These are phyloP conservation scores for Sebastes itinus DNA, from an alignment of 2,797 vertebrate species.

Conservation along the genomic window DNA sequence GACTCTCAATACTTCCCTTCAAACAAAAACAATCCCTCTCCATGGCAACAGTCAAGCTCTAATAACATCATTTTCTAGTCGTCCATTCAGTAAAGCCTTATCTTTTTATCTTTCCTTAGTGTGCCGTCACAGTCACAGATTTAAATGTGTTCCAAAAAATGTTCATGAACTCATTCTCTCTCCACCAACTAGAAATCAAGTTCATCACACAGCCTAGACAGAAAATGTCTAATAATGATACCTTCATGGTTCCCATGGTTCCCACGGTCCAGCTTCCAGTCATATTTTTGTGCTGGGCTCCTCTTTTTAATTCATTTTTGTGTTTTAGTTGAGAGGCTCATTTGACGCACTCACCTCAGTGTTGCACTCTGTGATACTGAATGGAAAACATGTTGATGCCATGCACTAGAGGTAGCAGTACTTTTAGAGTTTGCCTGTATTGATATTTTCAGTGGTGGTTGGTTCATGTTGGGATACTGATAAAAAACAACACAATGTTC, in stretches of 20 bases:
- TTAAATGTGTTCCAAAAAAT: not conserved
- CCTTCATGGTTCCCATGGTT: not conserved
- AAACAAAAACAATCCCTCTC: constrained; percentile 5
- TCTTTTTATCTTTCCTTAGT: not conserved
- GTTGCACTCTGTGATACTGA: not conserved
- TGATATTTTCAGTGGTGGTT: not conserved
- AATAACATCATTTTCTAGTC: not conserved
- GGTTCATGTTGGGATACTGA: not conserved
- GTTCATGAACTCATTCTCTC: not conserved
- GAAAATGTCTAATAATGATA: not conserved
- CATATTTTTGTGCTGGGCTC: not conserved
- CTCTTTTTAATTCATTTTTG: not conserved
- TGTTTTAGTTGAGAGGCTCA: not conserved
- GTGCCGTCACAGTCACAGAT: not conserved
- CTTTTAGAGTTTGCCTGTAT: not conserved
- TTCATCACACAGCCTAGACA: not conserved
- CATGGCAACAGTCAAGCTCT: constrained; percentile 34
- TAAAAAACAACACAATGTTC: not conserved
- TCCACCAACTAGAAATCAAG: not conserved
- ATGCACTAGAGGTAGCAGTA: not conserved
- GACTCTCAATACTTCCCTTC: not conserved
- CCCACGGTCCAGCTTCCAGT: not conserved
- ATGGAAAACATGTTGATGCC: not conserved
- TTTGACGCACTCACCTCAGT: not conserved
- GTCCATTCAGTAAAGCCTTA: not conserved